Evolutionary conservation across 2,888 invertebrate genomes (phyloP), one percentile per base, ranked within the genome.

Genomic region (Brenthis hecate): DNA sequence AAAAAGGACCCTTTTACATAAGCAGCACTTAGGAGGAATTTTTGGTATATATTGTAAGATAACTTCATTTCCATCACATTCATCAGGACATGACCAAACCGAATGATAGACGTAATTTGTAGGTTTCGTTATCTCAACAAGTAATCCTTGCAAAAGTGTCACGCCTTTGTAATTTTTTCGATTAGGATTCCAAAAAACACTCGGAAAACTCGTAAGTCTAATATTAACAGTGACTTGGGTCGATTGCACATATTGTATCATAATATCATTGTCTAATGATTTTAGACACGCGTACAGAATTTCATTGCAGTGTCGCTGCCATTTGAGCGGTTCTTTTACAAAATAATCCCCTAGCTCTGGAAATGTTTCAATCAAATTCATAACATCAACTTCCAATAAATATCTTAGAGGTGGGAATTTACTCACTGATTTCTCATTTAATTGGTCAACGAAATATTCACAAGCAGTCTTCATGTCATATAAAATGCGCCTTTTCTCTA

Each of bases 1-100:
- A 69, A 84, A 91, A 0, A 89, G 80, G 51, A 81, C 74, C 69
- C 84, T 88, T 77, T 74, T 86, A 67, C 92, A 92, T 32, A 84
- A 72, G 58, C 77, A 79, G 72, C 92, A 92, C 81, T 83, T 90
- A 0, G 87, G 92, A 1, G 87, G 82, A 3, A 74, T 69, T 79
- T 90, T 89, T 1, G 92, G 91, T 72, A 90, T 88, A 68, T 81
- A 85, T 13, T 81, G 85, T 61, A 89, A 71, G 65, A 92, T 85
- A 6, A 88, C 81, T 77, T 92, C 91, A 70, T 81, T 91, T 2
- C 84, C 85, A 72, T 91, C 90, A 72, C 92, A 92, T 71, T 91
- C 86, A 76, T 92, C 92, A n/a, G 88, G 89, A 68, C 92, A 92
- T 0, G 87, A 86, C 92, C 92, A 92, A 56, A 92, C 88, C 0